Evolutionary conservation across 2,888 invertebrate species (phyloP), one percentile per base, ranked within the genome.

Genomic region (Pasiphila rectangulata): DNA sequence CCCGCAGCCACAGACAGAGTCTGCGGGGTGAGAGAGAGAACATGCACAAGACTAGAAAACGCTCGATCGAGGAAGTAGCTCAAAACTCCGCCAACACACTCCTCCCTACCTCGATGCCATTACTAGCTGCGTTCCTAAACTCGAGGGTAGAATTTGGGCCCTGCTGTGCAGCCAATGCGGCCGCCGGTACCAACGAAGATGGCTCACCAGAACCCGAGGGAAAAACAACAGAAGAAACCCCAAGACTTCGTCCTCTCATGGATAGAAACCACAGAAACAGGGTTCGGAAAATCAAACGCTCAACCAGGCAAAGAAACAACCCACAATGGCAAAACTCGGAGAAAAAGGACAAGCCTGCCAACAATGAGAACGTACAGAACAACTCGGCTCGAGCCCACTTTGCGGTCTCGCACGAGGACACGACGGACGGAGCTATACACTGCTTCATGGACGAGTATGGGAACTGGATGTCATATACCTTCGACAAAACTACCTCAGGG

Each of bases 371-470:
- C 43, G 57, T 75, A 0, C 43, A 44, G 13, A 77, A 62, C 40
- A 82, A 74, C 51, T 69, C 83, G 0, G 76, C 64, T 4, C 80
- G 64, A 39, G 86, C 85, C 13, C 95, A 96, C 68, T 89, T 95
- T 44, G 96, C 96, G 2, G 92, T 92, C 15, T 94, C 93, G 16
- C 95, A 95, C 65, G 94, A 95, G 45, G 96, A 96, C 67, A 95
- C 95, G 0, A 91, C 90, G 1, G 95, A 96, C 63, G 96, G 95
- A 6, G 94, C 96, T 1, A 93, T 95, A 25, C 96, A 96, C 76
- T 95, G 94, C 72, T 96, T 95, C 67, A 92, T 94, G 75, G 96
- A 96, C 66, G 96, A 96, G 69, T 92, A 92, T 63, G 96, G 95
- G 27, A 94, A 95, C 64, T 96, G 96, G 95, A 91, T 95, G 82